Conservation (phyloP, 2,797 vertebrate species). For the Mastacembelus armatus region DNA sequence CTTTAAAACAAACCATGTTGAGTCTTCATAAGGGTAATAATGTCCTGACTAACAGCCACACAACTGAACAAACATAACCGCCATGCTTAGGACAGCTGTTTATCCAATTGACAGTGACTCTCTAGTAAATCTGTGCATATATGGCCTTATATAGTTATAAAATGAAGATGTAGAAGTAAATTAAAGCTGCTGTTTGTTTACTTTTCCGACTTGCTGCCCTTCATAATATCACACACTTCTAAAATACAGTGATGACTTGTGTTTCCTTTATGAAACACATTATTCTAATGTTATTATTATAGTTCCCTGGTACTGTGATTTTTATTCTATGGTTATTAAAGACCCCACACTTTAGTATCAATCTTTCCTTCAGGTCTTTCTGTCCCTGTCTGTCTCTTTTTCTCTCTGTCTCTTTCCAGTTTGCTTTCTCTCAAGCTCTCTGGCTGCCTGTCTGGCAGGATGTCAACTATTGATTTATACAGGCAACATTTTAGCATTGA, state of each 20-base stretch:
- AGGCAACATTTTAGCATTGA: slow-evolving; percentile 80
- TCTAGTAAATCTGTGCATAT: slow-evolving; percentile 32
- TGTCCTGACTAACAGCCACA: slow-evolving; percentile 24
- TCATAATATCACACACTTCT: slow-evolving; percentile 15
- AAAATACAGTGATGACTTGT: not conserved
- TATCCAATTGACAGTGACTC: slow-evolving; percentile 18
- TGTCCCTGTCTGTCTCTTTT: slow-evolving; percentile 18
- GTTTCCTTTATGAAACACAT: slow-evolving; percentile 1
- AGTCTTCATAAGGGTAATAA: slow-evolving; percentile 24
- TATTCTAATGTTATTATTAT: not conserved
- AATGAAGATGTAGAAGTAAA: slow-evolving; percentile 17
- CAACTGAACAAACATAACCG: slow-evolving; percentile 31
- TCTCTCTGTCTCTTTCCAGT: slow-evolving; percentile 32
- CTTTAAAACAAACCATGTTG: slow-evolving; percentile 38
- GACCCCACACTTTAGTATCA: slow-evolving; percentile 10
- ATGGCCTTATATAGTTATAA: slow-evolving; percentile 49
- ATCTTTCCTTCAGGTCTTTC: slow-evolving; percentile 17
- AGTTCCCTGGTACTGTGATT: slow-evolving; percentile 25
- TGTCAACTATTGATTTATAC: slow-evolving; percentile 83
- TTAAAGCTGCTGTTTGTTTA: slow-evolving; percentile 29
- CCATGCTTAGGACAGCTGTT: slow-evolving; percentile 22
- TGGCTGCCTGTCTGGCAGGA: slow-evolving; percentile 74
- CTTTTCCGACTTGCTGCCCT: slow-evolving; percentile 4
- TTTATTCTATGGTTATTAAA: slow-evolving; percentile 30
- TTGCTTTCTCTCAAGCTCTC: slow-evolving; percentile 52